Evolutionary conservation across 2,888 invertebrate species (phyloP).

Genomic region (Harpalus rufipes): DNA sequence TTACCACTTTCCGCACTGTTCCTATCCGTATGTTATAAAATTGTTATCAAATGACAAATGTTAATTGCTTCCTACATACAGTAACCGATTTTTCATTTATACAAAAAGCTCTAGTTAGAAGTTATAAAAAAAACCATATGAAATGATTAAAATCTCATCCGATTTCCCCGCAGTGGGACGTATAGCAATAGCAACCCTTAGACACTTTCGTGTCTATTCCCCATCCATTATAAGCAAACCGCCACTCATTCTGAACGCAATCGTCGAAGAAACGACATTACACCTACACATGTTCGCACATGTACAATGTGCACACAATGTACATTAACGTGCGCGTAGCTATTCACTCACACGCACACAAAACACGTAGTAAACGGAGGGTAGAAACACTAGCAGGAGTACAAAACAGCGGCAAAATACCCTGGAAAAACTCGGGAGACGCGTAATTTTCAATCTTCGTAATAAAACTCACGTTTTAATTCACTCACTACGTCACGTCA

Average conservation of each 20-base stretch:
- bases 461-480: background rate
- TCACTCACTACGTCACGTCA: background rate
- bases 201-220: conserved; percentile 54
- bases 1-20: too few species aligned
- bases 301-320: conserved; percentile 47
- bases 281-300: conserved; percentile 46
- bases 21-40: too few species aligned
- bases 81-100: background rate
- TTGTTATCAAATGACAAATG: too few species aligned
- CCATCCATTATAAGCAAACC: conserved; percentile 62
- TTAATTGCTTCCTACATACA: background rate
- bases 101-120: background rate
- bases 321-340: conserved; percentile 32
- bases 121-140: conserved; percentile 21
- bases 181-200: conserved; percentile 3
- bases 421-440: background rate
- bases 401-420: background rate
- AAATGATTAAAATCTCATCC: conserved; percentile 1
- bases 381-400: background rate
- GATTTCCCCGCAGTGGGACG: conserved; percentile 41
- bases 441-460: background rate
- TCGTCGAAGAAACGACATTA: conserved; percentile 60
- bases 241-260: conserved; percentile 61
- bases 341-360: conserved; percentile 41
- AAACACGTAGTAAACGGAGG: conserved; percentile 4